Percentiles rank a stretch among this genome's conserved stretches.
Evolutionary conservation across 2,888 invertebrate species (phyloP).

Genomic region (Glyphotaelius pellucidus): DNA sequence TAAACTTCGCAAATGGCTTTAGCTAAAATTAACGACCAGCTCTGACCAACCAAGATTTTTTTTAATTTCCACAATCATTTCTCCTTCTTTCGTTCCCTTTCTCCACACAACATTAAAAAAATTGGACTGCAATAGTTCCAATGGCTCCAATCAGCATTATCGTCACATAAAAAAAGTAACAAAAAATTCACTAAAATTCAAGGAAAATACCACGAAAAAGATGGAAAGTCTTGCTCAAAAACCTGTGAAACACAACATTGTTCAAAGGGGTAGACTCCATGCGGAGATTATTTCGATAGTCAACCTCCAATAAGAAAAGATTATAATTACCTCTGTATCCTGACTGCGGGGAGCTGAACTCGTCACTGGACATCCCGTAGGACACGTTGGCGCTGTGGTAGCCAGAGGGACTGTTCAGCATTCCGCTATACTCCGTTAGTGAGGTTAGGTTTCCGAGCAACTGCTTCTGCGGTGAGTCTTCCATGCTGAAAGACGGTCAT

Average conservation of each 20-base stretch:
- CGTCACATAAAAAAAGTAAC: background rate
- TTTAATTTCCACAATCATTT: no score
- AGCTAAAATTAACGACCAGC: background rate
- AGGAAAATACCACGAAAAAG: background rate
- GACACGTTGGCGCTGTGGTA: conserved; percentile 71
- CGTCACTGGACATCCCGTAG: conserved; percentile 73
- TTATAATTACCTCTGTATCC: conserved; percentile 73
- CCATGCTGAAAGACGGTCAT: conserved; percentile 70
- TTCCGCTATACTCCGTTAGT: conserved; percentile 71
- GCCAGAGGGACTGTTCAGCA: conserved; percentile 72
- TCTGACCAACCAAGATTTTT: background rate
- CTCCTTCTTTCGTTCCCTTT: background rate
- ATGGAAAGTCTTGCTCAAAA: background rate
- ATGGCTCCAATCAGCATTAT: no score
- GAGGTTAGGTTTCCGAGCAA: conserved; percentile 71
- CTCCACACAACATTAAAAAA: background rate
- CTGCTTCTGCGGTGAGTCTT: conserved; percentile 77
- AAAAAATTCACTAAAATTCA: background rate
- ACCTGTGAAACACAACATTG: background rate
- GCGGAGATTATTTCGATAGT: background rate
- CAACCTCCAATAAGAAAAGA: background rate
- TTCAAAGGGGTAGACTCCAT: background rate
- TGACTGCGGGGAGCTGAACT: conserved; percentile 73
- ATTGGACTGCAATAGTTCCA: background rate
- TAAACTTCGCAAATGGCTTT: background rate